These are phyloP conservation scores for Oreochromis mossambicus DNA, from an alignment of 2,797 vertebrate genomes.

Conservation along the genomic window DNA sequence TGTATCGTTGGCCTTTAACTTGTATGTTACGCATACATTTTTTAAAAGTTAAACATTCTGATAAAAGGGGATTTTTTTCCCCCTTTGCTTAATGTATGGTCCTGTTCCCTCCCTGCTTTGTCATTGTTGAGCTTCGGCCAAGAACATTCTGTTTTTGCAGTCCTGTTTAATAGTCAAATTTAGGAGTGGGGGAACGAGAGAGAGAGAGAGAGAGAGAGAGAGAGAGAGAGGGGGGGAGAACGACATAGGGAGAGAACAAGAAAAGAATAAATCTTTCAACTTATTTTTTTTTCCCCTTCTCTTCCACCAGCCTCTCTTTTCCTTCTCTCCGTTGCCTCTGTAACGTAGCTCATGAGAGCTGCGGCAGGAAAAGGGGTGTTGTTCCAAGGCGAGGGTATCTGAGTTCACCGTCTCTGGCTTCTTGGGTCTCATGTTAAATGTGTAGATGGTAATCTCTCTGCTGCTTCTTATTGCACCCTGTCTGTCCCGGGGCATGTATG, in stretches of 20 bases:
- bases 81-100: conserved; percentile 65
- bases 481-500: conserved; percentile 7
- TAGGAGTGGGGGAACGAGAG: conserved; percentile 53
- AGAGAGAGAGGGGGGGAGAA: conserved; percentile 43
- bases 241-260: conserved; percentile 55
- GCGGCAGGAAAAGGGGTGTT: conserved; percentile 58
- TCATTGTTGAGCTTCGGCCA: conserved; percentile 77
- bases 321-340: conserved; percentile 21
- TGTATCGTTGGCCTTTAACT: not conserved
- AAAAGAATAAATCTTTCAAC: conserved; percentile 69
- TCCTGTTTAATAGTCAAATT: conserved; percentile 76
- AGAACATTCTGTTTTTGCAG: conserved; percentile 81
- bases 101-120: conserved; percentile 67
- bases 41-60: conserved; percentile 10
- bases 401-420: conserved; percentile 62
- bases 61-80: conserved; percentile 5
- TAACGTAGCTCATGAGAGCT: conserved; percentile 50
- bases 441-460: conserved; percentile 51
- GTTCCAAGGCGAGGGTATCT: conserved; percentile 64
- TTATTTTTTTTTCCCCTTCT: conserved; percentile 14
- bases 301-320: not conserved
- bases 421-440: conserved; percentile 39
- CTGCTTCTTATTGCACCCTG: conserved; percentile 41
- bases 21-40: not conserved
- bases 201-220: not conserved